Percentiles rank a stretch among this genome's conserved stretches.
These are phyloP conservation scores for Hydractinia symbiolongicarpus DNA, from an alignment of 30 jellyfish, hydroid and myxozoan species.

Conservation along the genomic window DNA sequence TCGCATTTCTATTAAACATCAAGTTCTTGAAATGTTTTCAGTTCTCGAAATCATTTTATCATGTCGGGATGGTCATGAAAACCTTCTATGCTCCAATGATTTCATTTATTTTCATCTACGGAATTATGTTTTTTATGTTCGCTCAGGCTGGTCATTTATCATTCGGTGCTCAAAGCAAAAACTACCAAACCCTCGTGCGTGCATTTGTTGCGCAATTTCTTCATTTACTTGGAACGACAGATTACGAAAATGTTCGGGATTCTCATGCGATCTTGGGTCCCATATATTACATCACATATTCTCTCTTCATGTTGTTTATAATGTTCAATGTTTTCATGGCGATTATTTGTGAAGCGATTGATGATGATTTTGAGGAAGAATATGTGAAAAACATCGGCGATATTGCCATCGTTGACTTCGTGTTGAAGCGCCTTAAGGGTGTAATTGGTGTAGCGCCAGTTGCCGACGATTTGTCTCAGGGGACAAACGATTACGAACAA, in stretches of 20 bases:
- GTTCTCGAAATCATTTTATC: slow-evolving; percentile 29
- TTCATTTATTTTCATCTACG: slow-evolving; percentile 36
- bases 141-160: slow-evolving; percentile 35
- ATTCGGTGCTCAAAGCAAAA: slow-evolving; percentile 19
- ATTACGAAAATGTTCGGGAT: slow-evolving; percentile 18
- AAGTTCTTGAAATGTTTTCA: slow-evolving; percentile 35
- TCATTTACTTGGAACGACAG: slow-evolving; percentile 54
- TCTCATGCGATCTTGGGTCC: slow-evolving; percentile 47
- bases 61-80: slow-evolving; percentile 21
- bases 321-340: slow-evolving; percentile 47
- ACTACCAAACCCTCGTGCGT: slow-evolving; percentile 31
- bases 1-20: slow-evolving; percentile 42
- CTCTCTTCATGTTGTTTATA: slow-evolving; percentile 36
- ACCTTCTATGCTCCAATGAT: slow-evolving; percentile 33
- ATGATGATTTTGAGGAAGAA: slow-evolving; percentile 22
- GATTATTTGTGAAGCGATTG: slow-evolving; percentile 43
- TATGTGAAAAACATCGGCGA: slow-evolving; percentile 3
- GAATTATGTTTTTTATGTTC: slow-evolving; percentile 24
- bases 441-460: not conserved
- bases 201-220: slow-evolving; percentile 40
- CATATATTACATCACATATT: slow-evolving; percentile 35
- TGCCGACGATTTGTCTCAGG: not conserved
- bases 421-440: not conserved
- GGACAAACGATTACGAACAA: not conserved
- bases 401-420: slow-evolving; percentile 7